Evolutionary conservation across 1,140 invertebrate species (phyloP), one percentile per base, ranked within the genome.

Genomic region (Apis laboriosa): DNA sequence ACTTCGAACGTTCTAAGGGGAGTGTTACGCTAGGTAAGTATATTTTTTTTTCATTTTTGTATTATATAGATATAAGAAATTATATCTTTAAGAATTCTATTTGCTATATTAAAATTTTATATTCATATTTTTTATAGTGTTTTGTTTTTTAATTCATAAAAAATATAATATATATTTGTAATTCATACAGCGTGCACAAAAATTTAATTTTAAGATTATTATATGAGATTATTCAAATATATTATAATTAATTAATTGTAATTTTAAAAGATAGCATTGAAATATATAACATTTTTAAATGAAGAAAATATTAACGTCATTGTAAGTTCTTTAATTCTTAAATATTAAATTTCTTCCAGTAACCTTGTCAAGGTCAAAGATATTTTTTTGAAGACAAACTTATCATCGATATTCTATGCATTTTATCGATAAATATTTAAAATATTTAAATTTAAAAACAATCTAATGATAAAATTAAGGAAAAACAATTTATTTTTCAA

Each of bases 281-380:
- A 49, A 4, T 15, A 64, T 80, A 5, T 19, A 49, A 55, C 17
- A 21, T n/a, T 19, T 28, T n/a, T 43, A 63, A 34, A n/a, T 28
- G 58, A 77, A 28, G 12, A 7, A 34, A 71, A 2, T 9, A 58
- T 68, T 67, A 17, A 13, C 21, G 68, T 21, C 15, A 72, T 34
- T 21, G 68, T 21, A 34, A 13, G 49, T 64, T 64, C 1, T 43
- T 70, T 15, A 43, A 43, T 43, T 43, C 5, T 43, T 43, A 43
- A 43, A 43, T 43, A 43, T 43, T 43, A 19, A 1, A 28, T 58
- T 77, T 83, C 8, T 9, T 68, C 19, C 70, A 43, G 72, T 89
- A 87, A 89, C 89, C 88, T 90, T 90, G 84, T 12, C 84, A 90
- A 90, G 88, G 89, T 90, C 85, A 76, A 81, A 71, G 1, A 56